Conservation (phyloP, 2,797 vertebrate genomes). For the Dermochelys coriacea region DNA sequence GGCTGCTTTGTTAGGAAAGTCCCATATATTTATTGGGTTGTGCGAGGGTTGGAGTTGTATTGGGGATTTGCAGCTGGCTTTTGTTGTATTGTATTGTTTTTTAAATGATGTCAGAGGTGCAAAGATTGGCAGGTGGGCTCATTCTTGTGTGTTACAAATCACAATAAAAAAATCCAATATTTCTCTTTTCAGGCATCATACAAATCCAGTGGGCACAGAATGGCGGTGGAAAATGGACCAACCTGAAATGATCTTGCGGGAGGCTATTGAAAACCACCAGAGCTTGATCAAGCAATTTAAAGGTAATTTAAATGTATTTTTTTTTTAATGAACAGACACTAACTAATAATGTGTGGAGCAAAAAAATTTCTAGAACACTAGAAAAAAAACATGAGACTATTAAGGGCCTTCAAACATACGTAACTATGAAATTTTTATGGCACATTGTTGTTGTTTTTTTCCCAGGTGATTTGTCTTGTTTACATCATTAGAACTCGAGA, state of each 20-base stretch:
- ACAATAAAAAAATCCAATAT: neutral
- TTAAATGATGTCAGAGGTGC: neutral
- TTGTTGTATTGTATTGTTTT: neutral
- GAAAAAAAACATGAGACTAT: neutral
- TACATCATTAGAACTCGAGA: neutral
- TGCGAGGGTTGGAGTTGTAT: neutral
- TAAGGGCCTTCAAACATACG: neutral
- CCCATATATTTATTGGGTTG: neutral
- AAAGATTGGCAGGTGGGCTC: neutral
- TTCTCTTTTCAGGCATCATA: conserved; percentile 88
- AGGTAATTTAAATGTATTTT: conserved; percentile 81
- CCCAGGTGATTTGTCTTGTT: neutral
- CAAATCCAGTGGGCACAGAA: conserved; percentile 96
- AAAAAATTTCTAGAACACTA: fast-evolving
- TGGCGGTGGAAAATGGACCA: conserved; percentile 98
- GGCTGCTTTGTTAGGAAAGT: neutral
- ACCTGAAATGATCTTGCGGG: conserved; percentile 90
- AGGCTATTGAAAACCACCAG: conserved; percentile 91
- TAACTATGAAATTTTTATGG: neutral
- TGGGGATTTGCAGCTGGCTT: neutral
- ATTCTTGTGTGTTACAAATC: neutral
- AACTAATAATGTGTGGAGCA: neutral
- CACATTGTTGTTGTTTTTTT: neutral
- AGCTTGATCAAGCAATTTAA: conserved; percentile 94
- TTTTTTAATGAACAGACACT: neutral